Evolutionary conservation across 2,113 vertebrate genomes (phyloP).

Genomic region (Chionis minor): DNA sequence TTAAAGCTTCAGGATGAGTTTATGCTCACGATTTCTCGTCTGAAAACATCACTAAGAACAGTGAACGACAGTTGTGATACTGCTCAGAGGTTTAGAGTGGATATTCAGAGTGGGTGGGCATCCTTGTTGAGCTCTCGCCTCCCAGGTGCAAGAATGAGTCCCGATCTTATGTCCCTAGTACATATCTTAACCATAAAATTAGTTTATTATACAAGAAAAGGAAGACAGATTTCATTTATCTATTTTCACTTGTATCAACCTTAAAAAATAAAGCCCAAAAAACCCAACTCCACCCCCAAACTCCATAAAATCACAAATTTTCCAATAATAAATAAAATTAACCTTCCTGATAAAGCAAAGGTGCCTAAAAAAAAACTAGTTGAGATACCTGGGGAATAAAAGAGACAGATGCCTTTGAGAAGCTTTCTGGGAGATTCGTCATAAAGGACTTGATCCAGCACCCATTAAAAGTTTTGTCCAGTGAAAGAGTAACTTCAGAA

Average conservation of each 20-base stretch:
- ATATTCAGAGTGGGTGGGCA: neutral
- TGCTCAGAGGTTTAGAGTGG: neutral
- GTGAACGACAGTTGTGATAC: neutral
- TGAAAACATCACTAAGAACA: neutral
- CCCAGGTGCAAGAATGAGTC: neutral
- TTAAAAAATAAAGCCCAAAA: neutral
- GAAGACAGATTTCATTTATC: neutral
- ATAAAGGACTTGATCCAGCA: neutral
- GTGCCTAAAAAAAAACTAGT: neutral
- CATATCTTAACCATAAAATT: neutral
- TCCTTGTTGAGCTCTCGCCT: neutral
- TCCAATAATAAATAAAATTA: neutral
- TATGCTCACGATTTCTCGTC: neutral
- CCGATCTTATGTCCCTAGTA: neutral
- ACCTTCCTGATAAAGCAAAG: neutral
- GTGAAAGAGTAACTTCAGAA: neutral
- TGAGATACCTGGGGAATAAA: neutral
- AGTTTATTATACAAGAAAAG: neutral
- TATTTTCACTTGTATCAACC: neutral
- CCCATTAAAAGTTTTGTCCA: neutral
- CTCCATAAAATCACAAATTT: neutral
- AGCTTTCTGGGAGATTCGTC: neutral
- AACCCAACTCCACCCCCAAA: neutral
- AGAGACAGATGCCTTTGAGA: neutral
- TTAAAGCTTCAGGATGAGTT: neutral